A percentile compares a stretch with the other conserved stretches of the same genome.
Conservation (phyloP, 1,140 invertebrate species). For the Nebria ingens region DNA sequence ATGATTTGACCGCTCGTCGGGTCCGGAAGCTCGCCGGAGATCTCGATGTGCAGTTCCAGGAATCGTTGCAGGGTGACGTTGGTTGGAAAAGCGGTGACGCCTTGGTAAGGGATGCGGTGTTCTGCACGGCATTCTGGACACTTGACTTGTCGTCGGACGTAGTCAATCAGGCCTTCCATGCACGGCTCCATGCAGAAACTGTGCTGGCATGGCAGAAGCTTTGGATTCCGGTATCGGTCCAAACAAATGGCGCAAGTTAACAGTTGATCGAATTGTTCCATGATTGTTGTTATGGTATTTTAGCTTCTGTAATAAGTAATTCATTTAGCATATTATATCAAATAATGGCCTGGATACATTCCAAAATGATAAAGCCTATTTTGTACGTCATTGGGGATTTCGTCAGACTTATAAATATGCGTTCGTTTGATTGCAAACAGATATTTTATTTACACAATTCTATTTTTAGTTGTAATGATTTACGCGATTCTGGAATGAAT, state of each 20-base stretch:
- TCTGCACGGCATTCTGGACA: conserved; percentile 98
- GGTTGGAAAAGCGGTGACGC: conserved; percentile 81
- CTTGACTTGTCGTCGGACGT: conserved; percentile 89
- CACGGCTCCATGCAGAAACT: conserved; percentile 98
- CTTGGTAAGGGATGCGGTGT: conserved; percentile 93
- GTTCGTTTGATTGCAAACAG: too few species aligned
- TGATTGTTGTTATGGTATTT: conserved; percentile 35
- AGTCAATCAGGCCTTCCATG: conserved; percentile 93
- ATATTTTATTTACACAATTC: too few species aligned
- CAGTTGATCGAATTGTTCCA: conserved; percentile 96
- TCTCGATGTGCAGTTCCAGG: conserved; percentile 88
- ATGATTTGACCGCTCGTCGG: conserved; percentile 77
- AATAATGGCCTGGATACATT: not conserved
- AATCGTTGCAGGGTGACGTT: conserved; percentile 94
- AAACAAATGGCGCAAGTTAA: conserved; percentile 96
- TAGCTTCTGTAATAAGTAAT: not conserved
- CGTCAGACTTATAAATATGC: too few species aligned
- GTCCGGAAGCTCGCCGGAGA: conserved; percentile 82
- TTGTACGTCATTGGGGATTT: too few species aligned
- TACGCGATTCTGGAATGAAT: too few species aligned
- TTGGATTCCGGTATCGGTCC: conserved; percentile 93
- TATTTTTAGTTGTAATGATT: too few species aligned
- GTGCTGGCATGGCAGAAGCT: conserved; percentile 97
- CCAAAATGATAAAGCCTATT: too few species aligned
- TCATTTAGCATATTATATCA: not conserved